Conservation (phyloP, 2,888 invertebrate species). For the Ornithoptera priamus region DNA sequence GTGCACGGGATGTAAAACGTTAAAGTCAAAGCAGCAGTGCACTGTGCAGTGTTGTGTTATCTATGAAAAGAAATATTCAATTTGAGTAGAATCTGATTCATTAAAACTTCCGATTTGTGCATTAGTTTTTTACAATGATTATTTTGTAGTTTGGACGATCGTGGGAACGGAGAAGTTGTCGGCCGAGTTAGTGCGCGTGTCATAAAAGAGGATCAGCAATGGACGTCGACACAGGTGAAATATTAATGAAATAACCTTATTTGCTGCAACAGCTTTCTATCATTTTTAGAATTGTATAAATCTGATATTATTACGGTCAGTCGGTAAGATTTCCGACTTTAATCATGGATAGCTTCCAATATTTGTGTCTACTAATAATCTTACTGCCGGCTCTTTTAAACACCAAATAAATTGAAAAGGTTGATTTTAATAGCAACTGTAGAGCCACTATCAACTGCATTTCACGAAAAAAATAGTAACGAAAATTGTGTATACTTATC, state of each 20-base stretch:
- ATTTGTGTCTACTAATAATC: neutral
- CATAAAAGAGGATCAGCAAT: conserved; percentile 39
- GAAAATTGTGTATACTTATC: too few relatives aligned
- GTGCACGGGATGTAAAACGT: neutral
- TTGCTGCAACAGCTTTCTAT: too few relatives aligned
- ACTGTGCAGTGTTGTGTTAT: neutral
- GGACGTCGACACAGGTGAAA: conserved; percentile 68
- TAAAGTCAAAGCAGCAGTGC: neutral
- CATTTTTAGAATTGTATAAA: too few relatives aligned
- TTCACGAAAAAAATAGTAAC: too few relatives aligned
- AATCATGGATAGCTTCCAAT: neutral
- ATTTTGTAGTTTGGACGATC: conserved; percentile 11
- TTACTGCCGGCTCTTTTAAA: too few relatives aligned
- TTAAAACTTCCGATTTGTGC: neutral
- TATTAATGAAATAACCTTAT: conserved; percentile 45
- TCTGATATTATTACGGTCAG: too few relatives aligned
- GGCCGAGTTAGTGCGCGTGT: neutral
- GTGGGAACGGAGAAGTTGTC: neutral
- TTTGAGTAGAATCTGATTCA: neutral
- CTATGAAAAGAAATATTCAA: neutral
- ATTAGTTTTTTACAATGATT: conserved; percentile 15
- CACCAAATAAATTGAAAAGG: too few relatives aligned
- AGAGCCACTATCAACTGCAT: too few relatives aligned
- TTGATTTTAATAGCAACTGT: too few relatives aligned
- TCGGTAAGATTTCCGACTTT: neutral